Base-by-base conservation (phyloP, 2,888 invertebrate species). In the Megamerina dolium region DNA sequence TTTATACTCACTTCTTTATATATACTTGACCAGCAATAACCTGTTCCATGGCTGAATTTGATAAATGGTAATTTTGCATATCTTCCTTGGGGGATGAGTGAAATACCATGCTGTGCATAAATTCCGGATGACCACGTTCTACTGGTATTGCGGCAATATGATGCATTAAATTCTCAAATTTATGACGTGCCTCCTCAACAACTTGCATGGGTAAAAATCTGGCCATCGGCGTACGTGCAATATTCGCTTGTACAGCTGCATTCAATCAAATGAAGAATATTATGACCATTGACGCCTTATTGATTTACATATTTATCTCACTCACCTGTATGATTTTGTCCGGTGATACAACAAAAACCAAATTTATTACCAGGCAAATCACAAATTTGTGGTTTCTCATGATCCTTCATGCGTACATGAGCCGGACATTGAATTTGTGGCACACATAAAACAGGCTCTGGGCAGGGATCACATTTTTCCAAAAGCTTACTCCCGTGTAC, bases 361-460 rank as follows among this genome's bases (percentile, higher is more conserved):
- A 60, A 61, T 4, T 73, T 58, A 0, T 73, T 74, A 2, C 64
- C 61, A 2, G 64, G 53, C 12, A 80, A 64, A 38, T 77, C 77
- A 52, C 83, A 83, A 17, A 69, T 59, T 12, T 75, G 76, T 1
- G 74, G 71, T 44, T 64, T 66, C 26, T 66, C 61, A 32, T 61
- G 51, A 1, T 49, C 52, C 31, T 54, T 53, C 61, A 66, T 59
- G 3, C 72, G 67, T 4, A 82, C 64, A 59, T 81, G 81, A 0
- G 80, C 81, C 2, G 83, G 82, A 60, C 83, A 84, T 59, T 81
- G 80, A 17, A 84, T 75, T 49, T 73, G 76, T 1, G 80, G 77
- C 4, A 82, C 80, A 55, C 83, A 83, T 33, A 59, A 57, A 1
- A 77, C 74, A 9, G 70, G 64, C 1, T 71, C 64, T 1, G 75